Evolutionary conservation across 2,113 vertebrate species (phyloP), one percentile per base, ranked within the genome.

Genomic region (Oenanthe oenanthe): DNA sequence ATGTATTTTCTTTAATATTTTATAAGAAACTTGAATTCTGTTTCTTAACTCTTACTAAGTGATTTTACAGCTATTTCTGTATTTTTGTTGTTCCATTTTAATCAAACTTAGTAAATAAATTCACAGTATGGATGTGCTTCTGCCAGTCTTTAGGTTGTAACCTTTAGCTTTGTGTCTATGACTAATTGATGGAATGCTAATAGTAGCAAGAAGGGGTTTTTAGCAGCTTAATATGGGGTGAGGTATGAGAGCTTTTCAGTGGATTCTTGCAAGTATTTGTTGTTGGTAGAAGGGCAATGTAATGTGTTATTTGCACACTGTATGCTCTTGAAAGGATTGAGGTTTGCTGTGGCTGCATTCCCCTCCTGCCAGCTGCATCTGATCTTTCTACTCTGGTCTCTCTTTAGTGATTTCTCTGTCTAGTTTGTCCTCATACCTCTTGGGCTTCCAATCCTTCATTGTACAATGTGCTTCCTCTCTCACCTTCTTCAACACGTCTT

Each of bases 251-350:
- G 17, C 20, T 92, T 91, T 92, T 51, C 51, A 31, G 80, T 40
- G 36, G 11, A 48, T 81, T 92, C 61, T 87, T 81, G 26, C 43
- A n/a, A 71, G 21, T 75, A 11, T 11, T 58, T 8, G 2, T 51
- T 78, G 15, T 7, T 71, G 65, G 18, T 54, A 31, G 65, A 67
- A 58, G 9, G 60, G 18, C 51, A 31, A 17, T 17, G 19, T 88
- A 51, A 42, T 1, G 2, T 3, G 29, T 34, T 71, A 28, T 40
- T 74, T 57, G 34, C 34, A 6, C 0, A 1, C 25, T 60, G 18
- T 70, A 8, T 31, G 29, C 42, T 20, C 13, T 62, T 12, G 32
- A 21, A 81, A 56, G n/a, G 51, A 18, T n/a, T 25, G 65, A 65
- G 8, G 48, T 79, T 31, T 81, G 10, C 7, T 38, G 67, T 50